phyloP scores from a whole-genome alignment of 1,140 invertebrate genomes.

The Zaprionus taronus region DNA sequence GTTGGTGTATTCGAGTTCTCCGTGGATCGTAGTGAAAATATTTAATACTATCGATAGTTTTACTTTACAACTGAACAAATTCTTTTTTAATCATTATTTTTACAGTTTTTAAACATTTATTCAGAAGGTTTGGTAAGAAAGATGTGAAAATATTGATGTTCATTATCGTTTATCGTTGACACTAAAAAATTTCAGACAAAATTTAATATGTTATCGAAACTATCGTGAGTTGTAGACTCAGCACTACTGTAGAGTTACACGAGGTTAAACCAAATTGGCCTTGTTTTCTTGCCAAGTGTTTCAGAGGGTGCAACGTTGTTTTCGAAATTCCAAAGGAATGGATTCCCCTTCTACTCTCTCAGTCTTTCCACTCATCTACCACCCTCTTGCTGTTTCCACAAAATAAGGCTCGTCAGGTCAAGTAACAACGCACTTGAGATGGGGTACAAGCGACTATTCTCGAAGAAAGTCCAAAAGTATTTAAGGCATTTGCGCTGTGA shows the following conservation, averaged over 20 bases:
- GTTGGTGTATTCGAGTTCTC: no score
- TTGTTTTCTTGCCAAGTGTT: background rate
- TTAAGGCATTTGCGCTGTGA: slow-evolving; percentile 43
- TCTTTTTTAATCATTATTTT: no score
- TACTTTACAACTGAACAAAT: no score
- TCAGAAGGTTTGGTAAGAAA: no score
- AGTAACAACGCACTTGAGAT: slow-evolving; percentile 42
- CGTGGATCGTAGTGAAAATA: no score
- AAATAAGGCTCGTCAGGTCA: slow-evolving; percentile 31
- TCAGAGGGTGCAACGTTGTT: slow-evolving; percentile 7
- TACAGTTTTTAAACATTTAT: no score
- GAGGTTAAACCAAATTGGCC: slow-evolving; percentile 15
- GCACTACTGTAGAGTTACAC: background rate
- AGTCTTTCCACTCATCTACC: background rate
- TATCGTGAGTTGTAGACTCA: no score
- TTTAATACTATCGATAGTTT: no score
- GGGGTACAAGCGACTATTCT: slow-evolving; percentile 7
- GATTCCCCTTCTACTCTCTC: background rate
- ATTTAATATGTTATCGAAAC: no score
- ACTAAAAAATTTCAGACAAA: no score
- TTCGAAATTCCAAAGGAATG: background rate
- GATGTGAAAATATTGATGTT: no score
- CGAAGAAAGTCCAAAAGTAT: slow-evolving; percentile 48
- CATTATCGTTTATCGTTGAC: fast-evolving
- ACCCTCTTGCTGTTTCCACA: background rate